Conservation (phyloP, 2,113 vertebrate genomes). For the Eidolon helvum region DNA sequence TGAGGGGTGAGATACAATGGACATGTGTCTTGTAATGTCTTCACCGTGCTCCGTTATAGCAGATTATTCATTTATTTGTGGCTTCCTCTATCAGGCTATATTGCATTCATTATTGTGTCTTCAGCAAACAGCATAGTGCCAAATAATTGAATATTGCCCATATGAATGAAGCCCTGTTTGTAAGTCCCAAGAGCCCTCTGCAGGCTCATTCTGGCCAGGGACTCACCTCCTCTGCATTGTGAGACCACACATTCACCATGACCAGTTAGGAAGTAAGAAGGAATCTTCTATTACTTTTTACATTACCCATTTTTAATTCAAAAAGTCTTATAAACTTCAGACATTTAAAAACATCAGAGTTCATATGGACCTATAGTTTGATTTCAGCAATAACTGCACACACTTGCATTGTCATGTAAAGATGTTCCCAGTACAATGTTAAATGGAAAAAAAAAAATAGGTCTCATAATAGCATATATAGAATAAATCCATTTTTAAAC, state of each 20-base stretch:
- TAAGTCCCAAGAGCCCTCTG: not conserved
- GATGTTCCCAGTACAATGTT: not conserved
- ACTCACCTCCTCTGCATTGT: not conserved
- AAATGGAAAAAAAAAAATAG: accelerated
- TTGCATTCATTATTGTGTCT: not conserved
- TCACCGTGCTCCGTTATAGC: accelerated
- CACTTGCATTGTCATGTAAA: not conserved
- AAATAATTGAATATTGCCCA: not conserved
- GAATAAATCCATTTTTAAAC: not conserved
- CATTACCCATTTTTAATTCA: not conserved
- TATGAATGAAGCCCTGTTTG: not conserved
- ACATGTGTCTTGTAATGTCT: not conserved
- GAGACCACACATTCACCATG: not conserved
- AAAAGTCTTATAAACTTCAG: not conserved
- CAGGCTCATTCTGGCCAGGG: not conserved
- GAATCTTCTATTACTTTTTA: not conserved
- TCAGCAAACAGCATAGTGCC: not conserved
- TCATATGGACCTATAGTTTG: not conserved
- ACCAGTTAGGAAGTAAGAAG: not conserved
- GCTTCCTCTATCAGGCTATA: not conserved
- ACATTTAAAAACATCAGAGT: not conserved
- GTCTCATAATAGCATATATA: not conserved
- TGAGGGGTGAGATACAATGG: not conserved
- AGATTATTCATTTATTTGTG: not conserved
- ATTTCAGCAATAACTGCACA: not conserved